phyloP scores from a whole-genome alignment of 2,113 vertebrate genomes.

The Monarcha castaneiventris region DNA sequence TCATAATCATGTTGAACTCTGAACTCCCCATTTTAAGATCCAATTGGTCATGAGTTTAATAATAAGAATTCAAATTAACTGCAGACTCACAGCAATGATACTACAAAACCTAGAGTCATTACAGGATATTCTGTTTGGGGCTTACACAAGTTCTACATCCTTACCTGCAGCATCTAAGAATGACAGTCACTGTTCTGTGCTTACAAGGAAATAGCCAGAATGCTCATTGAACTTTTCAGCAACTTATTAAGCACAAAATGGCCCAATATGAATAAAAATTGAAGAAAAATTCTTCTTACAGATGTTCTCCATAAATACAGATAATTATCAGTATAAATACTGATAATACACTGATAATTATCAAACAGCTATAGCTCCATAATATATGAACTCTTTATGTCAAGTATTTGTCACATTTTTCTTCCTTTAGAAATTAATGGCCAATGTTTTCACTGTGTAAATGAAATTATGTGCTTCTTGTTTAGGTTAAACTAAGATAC shows the following conservation, averaged over 20 bases:
- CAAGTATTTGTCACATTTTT: background rate
- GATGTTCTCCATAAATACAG: background rate
- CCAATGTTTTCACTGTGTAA: background rate
- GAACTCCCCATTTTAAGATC: background rate
- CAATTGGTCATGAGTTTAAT: background rate
- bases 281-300: background rate
- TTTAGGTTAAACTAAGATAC: background rate
- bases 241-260: background rate
- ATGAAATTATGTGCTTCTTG: background rate
- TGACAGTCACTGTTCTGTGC: background rate
- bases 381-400: background rate
- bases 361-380: background rate
- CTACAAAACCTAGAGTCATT: background rate
- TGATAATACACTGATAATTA: background rate
- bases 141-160: background rate
- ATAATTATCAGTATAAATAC: background rate
- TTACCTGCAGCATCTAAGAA: background rate
- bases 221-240: background rate
- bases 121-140: background rate
- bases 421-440: background rate
- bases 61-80: background rate
- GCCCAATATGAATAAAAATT: background rate
- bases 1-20: background rate
- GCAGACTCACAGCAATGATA: background rate
- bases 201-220: background rate